Conservation (phyloP, 2,888 invertebrate species). For the Octonoba sinensis region DNA sequence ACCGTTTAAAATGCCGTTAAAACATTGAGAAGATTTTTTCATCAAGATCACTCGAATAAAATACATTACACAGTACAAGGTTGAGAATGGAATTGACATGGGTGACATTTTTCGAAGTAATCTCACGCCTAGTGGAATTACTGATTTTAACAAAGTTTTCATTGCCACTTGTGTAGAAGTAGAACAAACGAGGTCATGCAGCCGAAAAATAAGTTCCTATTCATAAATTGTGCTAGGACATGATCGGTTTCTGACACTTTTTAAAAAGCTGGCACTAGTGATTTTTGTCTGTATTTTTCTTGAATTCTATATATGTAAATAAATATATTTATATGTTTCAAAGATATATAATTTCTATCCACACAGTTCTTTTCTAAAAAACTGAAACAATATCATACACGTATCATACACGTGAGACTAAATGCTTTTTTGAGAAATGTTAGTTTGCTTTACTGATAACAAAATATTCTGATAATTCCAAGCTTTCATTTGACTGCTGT, state of each 20-base stretch:
- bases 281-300: slow-evolving; percentile 57
- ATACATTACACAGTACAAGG: slow-evolving; percentile 33
- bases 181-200: slow-evolving; percentile 24
- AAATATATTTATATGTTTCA: slow-evolving; percentile 51
- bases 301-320: slow-evolving; percentile 59
- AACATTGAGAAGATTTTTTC: too few species aligned
- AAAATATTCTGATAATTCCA: slow-evolving; percentile 34
- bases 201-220: slow-evolving; percentile 50
- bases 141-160: slow-evolving; percentile 57
- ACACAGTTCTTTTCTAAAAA: too few species aligned
- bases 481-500: slow-evolving; percentile 29
- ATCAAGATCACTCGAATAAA: too few species aligned
- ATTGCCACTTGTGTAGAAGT: slow-evolving; percentile 52
- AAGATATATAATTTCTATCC: slow-evolving; percentile 33
- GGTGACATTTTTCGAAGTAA: slow-evolving; percentile 24
- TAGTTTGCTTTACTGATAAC: slow-evolving; percentile 36
- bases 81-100: slow-evolving; percentile 28
- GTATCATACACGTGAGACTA: too few species aligned
- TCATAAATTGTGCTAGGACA: slow-evolving; percentile 39
- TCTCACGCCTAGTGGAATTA: slow-evolving; percentile 37
- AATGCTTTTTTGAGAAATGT: too few species aligned
- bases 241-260: slow-evolving; percentile 49
- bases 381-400: too few species aligned
- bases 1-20: too few species aligned
- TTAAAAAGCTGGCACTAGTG: slow-evolving; percentile 56